Conservation (phyloP, 2,797 vertebrate genomes). For the Rallus crepitans region DNA sequence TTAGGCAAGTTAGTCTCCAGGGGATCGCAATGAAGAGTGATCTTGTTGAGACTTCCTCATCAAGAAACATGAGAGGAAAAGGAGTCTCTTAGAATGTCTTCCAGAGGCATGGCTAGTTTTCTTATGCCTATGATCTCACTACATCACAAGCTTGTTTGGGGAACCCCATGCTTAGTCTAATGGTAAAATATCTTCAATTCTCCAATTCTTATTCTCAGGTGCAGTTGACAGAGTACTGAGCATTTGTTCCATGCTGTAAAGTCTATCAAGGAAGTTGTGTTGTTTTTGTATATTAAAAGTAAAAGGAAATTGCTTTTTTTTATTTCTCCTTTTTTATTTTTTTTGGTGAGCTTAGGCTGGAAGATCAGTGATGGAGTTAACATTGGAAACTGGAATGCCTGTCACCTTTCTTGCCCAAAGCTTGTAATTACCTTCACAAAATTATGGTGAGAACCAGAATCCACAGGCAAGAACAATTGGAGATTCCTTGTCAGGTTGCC, state of each 20-base stretch:
- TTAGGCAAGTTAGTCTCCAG: background rate
- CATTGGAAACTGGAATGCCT: rapidly evolving
- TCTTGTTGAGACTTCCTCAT: background rate
- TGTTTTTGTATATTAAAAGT: background rate
- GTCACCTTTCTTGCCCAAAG: background rate
- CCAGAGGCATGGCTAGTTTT: background rate
- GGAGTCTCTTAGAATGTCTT: background rate
- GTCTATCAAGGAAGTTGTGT: background rate
- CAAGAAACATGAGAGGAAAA: background rate
- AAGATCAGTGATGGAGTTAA: background rate
- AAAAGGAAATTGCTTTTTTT: background rate
- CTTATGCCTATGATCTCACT: background rate
- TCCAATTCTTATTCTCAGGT: background rate
- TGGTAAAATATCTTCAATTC: background rate
- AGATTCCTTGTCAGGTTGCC: background rate
- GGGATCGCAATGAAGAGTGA: background rate
- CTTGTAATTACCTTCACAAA: background rate
- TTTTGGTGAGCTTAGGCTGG: background rate
- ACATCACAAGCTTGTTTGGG: background rate
- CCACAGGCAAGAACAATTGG: background rate
- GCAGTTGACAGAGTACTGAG: background rate
- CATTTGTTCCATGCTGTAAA: background rate
- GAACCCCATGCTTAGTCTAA: rapidly evolving
- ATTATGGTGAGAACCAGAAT: background rate
- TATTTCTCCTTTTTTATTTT: background rate